Evolutionary conservation across 2,888 invertebrate species (phyloP), one percentile per base, ranked within the genome.

Genomic region (Dioctria linearis): DNA sequence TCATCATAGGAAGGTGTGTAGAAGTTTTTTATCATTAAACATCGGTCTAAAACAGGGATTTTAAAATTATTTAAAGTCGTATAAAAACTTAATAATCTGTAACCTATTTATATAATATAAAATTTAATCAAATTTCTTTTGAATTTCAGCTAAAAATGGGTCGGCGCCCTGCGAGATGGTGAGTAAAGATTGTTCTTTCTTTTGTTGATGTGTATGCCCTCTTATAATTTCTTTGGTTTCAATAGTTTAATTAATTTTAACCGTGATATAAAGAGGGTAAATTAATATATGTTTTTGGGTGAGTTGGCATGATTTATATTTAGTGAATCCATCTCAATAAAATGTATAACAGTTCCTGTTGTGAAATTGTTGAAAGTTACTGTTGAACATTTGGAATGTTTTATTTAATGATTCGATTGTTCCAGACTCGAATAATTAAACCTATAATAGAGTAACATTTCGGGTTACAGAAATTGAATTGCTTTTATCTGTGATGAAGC

Each of bases 111-210:
- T 39, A 5, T 13, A 13, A 59, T 5, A 39, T 61, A 39, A 78
- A 65, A 78, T 78, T 78, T 57, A 67, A 65, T 43, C 3, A 57
- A n/a, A 13, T 54, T 75, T 84, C 67, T 80, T 80, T 78, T 42
- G 13, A 73, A 83, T 83, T 87, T 86, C 90, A 92, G 92, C 87
- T 90, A 90, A 93, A 92, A 89, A 99, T 99, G 98, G 98, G 98
- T 91, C 96, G 98, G 90, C 96, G 98, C 90, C 98, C 98, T 90
- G 98, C 98, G 87, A 95, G 98, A 93, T 99, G 98, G 97, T 98
- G 92, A 92, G 94, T 93, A 57, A 57, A 9, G 25, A 39, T 9
- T 63, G 4, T 4, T 25, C 5, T 85, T 81, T 83, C 87, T 2
- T 51, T 51, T 39, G 5, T 46, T 51, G 2, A 5, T 37, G 2